Conservation (phyloP, 2,888 invertebrate species). For the Limenitis arthemis region DNA sequence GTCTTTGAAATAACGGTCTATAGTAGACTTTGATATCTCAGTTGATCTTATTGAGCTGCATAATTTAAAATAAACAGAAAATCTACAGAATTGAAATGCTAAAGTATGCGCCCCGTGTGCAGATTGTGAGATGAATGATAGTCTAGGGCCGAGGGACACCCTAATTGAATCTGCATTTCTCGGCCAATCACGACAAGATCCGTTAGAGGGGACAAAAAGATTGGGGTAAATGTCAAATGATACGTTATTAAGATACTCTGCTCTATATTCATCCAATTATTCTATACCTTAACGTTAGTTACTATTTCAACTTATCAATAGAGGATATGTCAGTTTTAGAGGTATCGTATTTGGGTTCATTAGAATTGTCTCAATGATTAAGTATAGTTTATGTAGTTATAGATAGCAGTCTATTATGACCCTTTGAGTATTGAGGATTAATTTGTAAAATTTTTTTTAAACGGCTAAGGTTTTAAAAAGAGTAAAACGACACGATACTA, state of each 20-base stretch:
- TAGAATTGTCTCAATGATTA: too few species aligned
- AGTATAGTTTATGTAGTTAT: too few species aligned
- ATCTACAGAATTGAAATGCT: conserved; percentile 1
- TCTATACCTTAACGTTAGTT: too few species aligned
- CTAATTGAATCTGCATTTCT: conserved; percentile 14
- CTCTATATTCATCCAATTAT: neutral
- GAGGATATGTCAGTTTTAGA: too few species aligned
- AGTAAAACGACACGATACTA: too few species aligned
- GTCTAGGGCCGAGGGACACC: conserved; percentile 13
- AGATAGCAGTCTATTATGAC: too few species aligned
- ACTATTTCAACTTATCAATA: too few species aligned
- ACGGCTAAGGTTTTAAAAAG: too few species aligned
- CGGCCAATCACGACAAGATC: conserved; percentile 11
- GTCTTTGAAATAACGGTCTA: too few species aligned
- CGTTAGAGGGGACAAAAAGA: conserved; percentile 13
- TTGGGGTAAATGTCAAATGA: conserved; percentile 13
- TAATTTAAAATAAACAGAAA: neutral
- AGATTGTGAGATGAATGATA: conserved; percentile 10
- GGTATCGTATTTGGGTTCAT: too few species aligned
- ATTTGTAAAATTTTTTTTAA: too few species aligned
- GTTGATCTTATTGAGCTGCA: neutral
- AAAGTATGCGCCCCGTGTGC: conserved; percentile 8
- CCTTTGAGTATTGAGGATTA: neutral
- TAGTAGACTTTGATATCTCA: neutral
- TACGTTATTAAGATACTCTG: conserved; percentile 1